A percentile compares a stretch with the other conserved stretches of the same genome.
phyloP scores from a whole-genome alignment of 1,140 invertebrate genomes.

The Aphis gossypii region DNA sequence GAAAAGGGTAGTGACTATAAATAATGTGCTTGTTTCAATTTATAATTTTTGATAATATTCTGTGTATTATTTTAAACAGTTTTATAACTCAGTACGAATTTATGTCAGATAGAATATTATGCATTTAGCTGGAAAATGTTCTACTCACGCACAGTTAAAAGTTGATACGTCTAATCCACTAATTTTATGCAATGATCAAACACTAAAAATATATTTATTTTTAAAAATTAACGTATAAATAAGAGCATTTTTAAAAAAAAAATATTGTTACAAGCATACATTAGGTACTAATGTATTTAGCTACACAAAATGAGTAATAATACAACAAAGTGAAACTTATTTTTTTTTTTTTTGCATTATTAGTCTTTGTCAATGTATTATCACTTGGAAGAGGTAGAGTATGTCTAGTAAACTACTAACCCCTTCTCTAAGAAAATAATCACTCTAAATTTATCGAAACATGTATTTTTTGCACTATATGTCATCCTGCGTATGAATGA shows the following conservation, averaged over 20 bases:
- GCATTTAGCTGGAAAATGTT: background rate
- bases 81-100: background rate
- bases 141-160: background rate
- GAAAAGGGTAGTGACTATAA: background rate
- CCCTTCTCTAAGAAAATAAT: too few relatives aligned
- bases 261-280: background rate
- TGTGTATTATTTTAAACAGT: background rate
- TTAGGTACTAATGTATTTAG: background rate
- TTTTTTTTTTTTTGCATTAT: too few relatives aligned
- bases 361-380: too few relatives aligned
- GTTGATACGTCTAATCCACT: background rate
- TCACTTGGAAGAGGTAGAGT: too few relatives aligned
- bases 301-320: background rate
- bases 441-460: too few relatives aligned
- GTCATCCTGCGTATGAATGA: too few relatives aligned
- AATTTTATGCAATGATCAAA: background rate
- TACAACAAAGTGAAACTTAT: too few relatives aligned
- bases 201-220: background rate
- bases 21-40: background rate
- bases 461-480: too few relatives aligned
- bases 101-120: background rate
- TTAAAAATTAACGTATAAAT: background rate
- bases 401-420: too few relatives aligned
- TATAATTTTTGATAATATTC: background rate
- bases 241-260: background rate